Conservation (phyloP, 2,888 invertebrate species). For the Aleiodes alternator region DNA sequence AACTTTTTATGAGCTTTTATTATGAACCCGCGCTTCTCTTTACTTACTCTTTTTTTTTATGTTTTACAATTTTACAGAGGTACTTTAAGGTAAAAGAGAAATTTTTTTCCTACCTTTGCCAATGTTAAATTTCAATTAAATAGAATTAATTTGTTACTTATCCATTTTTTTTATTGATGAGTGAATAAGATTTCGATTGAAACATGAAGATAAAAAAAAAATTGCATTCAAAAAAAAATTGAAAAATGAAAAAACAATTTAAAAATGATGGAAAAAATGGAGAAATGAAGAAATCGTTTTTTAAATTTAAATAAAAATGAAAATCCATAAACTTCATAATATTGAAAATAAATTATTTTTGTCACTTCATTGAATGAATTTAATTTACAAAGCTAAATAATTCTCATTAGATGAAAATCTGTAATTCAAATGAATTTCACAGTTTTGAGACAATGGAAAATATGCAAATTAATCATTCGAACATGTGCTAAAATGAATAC, state of each 20-base stretch:
- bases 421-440: not conserved
- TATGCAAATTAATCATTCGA: conserved; percentile 12
- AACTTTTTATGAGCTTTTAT: conserved; percentile 18
- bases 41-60: conserved; percentile 22
- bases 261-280: too few relatives aligned
- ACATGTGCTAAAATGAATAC: conserved; percentile 33
- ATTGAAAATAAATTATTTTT: too few relatives aligned
- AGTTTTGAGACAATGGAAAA: conserved; percentile 1
- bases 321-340: too few relatives aligned
- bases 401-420: conserved; percentile 9
- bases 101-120: not conserved
- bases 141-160: not conserved
- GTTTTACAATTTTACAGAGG: conserved; percentile 27
- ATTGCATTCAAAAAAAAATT: too few relatives aligned
- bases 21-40: conserved; percentile 27
- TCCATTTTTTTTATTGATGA: not conserved
- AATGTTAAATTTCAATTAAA: not conserved
- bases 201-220: not conserved
- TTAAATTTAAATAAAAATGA: too few relatives aligned
- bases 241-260: too few relatives aligned
- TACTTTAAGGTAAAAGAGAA: not conserved
- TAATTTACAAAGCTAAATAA: conserved; percentile 28
- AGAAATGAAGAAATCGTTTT: too few relatives aligned
- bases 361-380: too few relatives aligned
- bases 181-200: not conserved